These are phyloP conservation scores for Epizoanthus illoricatus DNA, from an alignment of 92 coral and sea anemone species.

Conservation along the genomic window DNA sequence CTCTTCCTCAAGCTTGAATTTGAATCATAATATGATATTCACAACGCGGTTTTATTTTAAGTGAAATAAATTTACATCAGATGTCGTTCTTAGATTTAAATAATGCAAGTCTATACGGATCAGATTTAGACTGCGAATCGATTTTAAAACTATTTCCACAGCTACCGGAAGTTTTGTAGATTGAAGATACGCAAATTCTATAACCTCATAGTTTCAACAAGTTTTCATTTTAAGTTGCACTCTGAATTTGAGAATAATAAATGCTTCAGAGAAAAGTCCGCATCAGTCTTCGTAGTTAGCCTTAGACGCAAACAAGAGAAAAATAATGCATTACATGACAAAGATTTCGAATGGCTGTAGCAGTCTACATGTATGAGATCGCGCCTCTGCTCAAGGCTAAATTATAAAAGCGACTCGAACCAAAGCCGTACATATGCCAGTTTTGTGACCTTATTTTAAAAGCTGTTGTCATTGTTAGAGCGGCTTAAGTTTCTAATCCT, in stretches of 20 bases:
- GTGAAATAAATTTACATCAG: slow-evolving; percentile 5
- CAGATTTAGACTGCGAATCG: too few species aligned
- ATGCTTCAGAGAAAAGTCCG: neutral
- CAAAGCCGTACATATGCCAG: neutral
- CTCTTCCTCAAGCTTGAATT: neutral
- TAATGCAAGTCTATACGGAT: too few species aligned
- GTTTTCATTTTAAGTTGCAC: neutral
- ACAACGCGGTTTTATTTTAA: slow-evolving; percentile 16
- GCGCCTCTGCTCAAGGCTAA: neutral
- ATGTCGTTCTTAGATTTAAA: neutral
- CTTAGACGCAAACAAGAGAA: slow-evolving; percentile 21
- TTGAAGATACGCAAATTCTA: neutral
- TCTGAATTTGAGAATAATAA: neutral
- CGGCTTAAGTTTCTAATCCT: neutral
- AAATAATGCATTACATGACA: slow-evolving; percentile 18
- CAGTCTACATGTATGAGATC: too few species aligned
- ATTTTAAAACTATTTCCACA: neutral
- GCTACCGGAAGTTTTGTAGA: neutral
- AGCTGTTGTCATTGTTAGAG: neutral
- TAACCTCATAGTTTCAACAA: neutral
- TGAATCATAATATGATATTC: slow-evolving; percentile 28
- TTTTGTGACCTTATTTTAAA: neutral
- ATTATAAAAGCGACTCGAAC: neutral
- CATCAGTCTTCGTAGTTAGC: neutral
- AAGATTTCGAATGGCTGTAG: slow-evolving; percentile 15